phyloP scores from a whole-genome alignment of 2,888 invertebrate species.

The Quadriops clusia region DNA sequence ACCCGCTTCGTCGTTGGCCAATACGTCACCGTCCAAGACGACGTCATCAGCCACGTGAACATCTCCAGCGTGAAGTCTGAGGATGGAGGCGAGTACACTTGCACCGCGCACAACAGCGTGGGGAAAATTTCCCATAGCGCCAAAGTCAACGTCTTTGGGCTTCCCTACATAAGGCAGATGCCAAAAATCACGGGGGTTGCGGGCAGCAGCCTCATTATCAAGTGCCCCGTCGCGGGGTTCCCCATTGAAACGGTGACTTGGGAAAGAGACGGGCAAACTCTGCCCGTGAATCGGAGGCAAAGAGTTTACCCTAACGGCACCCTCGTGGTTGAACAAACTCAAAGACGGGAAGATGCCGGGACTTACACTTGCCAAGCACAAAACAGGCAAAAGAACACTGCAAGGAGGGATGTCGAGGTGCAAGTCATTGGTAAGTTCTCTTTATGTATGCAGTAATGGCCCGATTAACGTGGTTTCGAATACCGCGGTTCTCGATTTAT shows the following conservation, averaged over 20 bases:
- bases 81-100: slow-evolving; percentile 83
- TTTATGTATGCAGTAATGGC: too few species aligned
- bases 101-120: slow-evolving; percentile 72
- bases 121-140: slow-evolving; percentile 73
- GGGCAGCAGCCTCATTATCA: slow-evolving; percentile 70
- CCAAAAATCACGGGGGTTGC: slow-evolving; percentile 79
- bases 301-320: slow-evolving; percentile 79
- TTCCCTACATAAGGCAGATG: slow-evolving; percentile 79
- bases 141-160: slow-evolving; percentile 77
- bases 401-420: slow-evolving; percentile 62
- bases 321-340: slow-evolving; percentile 73
- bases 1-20: slow-evolving; percentile 79
- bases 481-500: too few species aligned
- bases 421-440: slow-evolving; percentile 54
- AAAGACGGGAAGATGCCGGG: slow-evolving; percentile 74
- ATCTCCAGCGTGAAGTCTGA: slow-evolving; percentile 77
- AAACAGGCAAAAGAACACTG: slow-evolving; percentile 70
- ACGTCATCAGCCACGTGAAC: slow-evolving; percentile 87
- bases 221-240: slow-evolving; percentile 83
- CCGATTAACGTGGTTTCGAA: too few species aligned
- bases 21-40: slow-evolving; percentile 83
- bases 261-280: slow-evolving; percentile 80
- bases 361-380: slow-evolving; percentile 84
- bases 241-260: slow-evolving; percentile 79
- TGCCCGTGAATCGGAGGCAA: slow-evolving; percentile 79